A percentile compares a stretch with the other conserved stretches of the same genome.
Evolutionary conservation across 2,113 vertebrate genomes (phyloP).

Genomic region (Sapajus apella): DNA sequence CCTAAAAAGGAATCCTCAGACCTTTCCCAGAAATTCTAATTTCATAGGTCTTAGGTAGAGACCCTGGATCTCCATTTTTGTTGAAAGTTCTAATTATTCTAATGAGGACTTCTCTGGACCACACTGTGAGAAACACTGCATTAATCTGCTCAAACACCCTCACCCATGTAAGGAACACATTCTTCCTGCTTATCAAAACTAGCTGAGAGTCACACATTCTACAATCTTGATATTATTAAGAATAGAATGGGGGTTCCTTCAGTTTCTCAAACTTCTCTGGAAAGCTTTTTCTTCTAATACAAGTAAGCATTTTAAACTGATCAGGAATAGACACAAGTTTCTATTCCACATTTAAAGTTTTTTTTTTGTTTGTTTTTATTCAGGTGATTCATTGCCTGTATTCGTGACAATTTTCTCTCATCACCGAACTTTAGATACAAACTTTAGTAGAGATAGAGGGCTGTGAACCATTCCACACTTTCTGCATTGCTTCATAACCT

Average conservation of each 20-base stretch:
- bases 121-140: neutral
- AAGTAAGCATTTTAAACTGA: neutral
- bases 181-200: neutral
- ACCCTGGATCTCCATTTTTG: neutral
- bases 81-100: neutral
- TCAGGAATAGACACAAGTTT: neutral
- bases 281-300: neutral
- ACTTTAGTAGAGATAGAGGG: neutral
- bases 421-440: neutral
- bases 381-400: neutral
- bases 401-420: neutral
- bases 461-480: neutral
- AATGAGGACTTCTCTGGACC: neutral
- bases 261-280: neutral
- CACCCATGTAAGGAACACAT: neutral
- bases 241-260: neutral
- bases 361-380: neutral
- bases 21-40: neutral
- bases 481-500: neutral
- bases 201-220: neutral
- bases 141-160: neutral
- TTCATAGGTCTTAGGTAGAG: neutral
- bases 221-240: neutral
- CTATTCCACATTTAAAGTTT: neutral
- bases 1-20: neutral